Evolutionary conservation across 2,797 vertebrate species (phyloP), one percentile per base, ranked within the genome.

Genomic region (Hippoglossus hippoglossus): DNA sequence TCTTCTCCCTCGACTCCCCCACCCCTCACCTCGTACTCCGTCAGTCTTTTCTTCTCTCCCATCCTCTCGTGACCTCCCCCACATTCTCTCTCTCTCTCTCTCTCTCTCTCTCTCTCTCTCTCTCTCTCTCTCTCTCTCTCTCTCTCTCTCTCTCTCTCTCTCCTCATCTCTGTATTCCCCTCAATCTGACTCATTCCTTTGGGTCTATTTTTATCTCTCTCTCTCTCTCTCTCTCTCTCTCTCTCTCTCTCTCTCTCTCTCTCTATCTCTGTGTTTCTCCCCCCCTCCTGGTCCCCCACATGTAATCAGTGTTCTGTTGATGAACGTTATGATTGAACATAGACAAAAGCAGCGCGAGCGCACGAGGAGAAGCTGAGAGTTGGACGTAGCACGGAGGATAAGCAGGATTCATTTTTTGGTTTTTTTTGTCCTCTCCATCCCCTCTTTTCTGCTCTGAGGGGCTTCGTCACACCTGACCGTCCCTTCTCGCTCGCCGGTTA

Each of bases 151-250:
- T 26, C 25, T n/a, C n/a, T 15, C 75, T 74, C 58, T 71, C 65
- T 87, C 41, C 28, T 31, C 28, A 31, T 31, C 69, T 86, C 84
- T 79, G 54, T 86, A 64, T 82, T 89, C 75, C 77, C 83, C 81
- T 87, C 86, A 79, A 89, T 90, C 90, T 94, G 92, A 93, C 92
- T 94, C 92, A 92, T 90, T 91, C 90, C 86, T 87, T 82, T 87
- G 84, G 85, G 81, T 91, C 88, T 94, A 92, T 93, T 93, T 94
- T 87, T 92, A 89, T 89, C 86, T 63, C 67, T 57, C 65, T 10
- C 76, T 70, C 72, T 39, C 76, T 83, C 83, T 86, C 75, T 82
- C 80, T 88, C 84, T 63, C 68, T 56, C 63, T 28, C 74, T 71
- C 66, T 44, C 76, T 24, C 22, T 74, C 68, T 89, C 86, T 63